These are phyloP conservation scores for Rana temporaria DNA, from an alignment of 2,113 vertebrate genomes.

Conservation along the genomic window DNA sequence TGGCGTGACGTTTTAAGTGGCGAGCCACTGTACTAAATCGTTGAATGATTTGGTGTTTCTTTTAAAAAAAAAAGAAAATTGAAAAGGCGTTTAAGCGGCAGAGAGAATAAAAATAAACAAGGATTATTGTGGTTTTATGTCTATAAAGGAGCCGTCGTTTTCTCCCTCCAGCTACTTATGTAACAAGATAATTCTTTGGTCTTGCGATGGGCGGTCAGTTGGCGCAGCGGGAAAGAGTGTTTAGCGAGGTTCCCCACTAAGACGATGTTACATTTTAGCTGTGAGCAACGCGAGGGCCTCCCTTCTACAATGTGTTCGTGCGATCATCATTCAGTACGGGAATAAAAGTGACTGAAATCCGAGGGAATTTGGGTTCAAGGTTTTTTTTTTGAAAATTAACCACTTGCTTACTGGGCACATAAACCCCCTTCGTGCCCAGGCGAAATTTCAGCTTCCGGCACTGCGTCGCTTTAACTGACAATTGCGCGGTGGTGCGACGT, in stretches of 20 bases:
- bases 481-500: no score
- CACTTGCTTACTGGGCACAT: no score
- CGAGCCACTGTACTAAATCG: no score
- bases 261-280: background rate
- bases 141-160: background rate
- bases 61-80: no score
- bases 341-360: background rate
- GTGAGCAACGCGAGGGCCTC: background rate
- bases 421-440: no score
- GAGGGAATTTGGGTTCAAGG: no score
- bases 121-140: slow-evolving; percentile 4
- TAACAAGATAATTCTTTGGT: background rate
- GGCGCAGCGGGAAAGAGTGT: background rate
- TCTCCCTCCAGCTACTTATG: background rate
- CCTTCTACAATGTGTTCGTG: background rate
- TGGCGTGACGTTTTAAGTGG: background rate
- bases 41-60: no score
- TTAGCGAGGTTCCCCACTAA: background rate
- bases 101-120: background rate
- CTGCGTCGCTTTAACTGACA: no score
- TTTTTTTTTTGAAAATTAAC: no score
- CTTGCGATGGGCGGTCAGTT: background rate
- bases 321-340: background rate
- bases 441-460: no score
- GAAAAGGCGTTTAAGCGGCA: background rate